Conservation (phyloP, 2,888 invertebrate genomes). For the Drosophila mayaguana region DNA sequence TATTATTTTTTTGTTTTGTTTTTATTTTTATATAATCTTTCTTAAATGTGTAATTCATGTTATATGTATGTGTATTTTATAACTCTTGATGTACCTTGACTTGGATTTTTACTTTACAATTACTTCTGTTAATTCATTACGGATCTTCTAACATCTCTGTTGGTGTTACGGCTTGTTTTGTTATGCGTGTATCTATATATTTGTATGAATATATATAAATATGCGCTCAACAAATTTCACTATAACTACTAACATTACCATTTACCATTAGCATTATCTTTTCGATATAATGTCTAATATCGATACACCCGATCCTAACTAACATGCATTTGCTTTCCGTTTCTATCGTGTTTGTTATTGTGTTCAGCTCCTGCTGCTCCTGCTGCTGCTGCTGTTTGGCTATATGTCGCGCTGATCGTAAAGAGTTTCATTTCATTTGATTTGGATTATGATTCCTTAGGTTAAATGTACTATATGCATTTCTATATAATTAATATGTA, state of each 20-base stretch:
- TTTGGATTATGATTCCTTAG: slow-evolving; percentile 42
- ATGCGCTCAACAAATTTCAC: slow-evolving; percentile 76
- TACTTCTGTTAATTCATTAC: slow-evolving; percentile 42
- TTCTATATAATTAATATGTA: slow-evolving; percentile 60
- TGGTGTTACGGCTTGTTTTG: slow-evolving; percentile 30
- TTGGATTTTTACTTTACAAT: slow-evolving; percentile 56
- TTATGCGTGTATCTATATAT: slow-evolving; percentile 45
- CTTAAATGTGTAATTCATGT: slow-evolving; percentile 78
- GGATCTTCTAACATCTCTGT: slow-evolving; percentile 42
- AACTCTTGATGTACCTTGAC: slow-evolving; percentile 64
- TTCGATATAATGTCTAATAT: slow-evolving; percentile 50
- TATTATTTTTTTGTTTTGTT: slow-evolving; percentile 61
- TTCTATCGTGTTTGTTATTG: slow-evolving; percentile 36
- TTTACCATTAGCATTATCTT: slow-evolving; percentile 56
- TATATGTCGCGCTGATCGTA: slow-evolving; percentile 39
- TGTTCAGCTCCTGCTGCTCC: slow-evolving; percentile 35
- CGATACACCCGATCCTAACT: slow-evolving; percentile 63
- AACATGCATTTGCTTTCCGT: slow-evolving; percentile 51
- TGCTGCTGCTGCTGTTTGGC: slow-evolving; percentile 11
- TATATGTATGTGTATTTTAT: slow-evolving; percentile 63
- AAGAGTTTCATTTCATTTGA: slow-evolving; percentile 30
- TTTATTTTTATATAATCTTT: slow-evolving; percentile 74
- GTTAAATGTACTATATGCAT: slow-evolving; percentile 63
- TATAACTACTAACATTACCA: slow-evolving; percentile 72
- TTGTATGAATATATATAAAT: slow-evolving; percentile 28